These are phyloP conservation scores for Diachrysia chrysitis DNA, from an alignment of 2,888 invertebrate species.

Conservation along the genomic window DNA sequence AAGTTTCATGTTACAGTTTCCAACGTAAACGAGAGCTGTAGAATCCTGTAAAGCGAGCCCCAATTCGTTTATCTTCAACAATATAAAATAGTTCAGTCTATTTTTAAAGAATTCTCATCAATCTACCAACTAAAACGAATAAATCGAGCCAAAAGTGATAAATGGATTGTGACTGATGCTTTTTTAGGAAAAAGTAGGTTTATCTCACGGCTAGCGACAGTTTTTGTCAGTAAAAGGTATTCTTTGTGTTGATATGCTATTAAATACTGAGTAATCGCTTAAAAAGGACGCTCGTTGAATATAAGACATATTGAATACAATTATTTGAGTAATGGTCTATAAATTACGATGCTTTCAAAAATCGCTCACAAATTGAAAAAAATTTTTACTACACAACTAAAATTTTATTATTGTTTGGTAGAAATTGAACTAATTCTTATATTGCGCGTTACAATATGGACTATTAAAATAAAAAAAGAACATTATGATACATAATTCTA, in stretches of 20 bases:
- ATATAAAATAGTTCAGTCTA: constrained; percentile 32
- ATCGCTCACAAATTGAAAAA: background rate
- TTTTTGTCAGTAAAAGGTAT: constrained; percentile 37
- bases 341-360: too few relatives aligned
- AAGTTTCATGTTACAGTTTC: background rate
- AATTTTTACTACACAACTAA: background rate
- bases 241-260: constrained; percentile 21
- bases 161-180: constrained; percentile 41
- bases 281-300: constrained; percentile 18
- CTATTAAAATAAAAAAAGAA: too few relatives aligned
- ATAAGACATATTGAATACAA: constrained; percentile 31
- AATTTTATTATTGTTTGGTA: background rate
- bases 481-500: too few relatives aligned
- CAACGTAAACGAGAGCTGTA: background rate
- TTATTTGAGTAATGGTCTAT: background rate
- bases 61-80: constrained; percentile 29
- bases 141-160: constrained; percentile 44
- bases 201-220: constrained; percentile 29
- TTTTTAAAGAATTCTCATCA: constrained; percentile 40
- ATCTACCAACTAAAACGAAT: constrained; percentile 38
- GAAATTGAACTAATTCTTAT: too few relatives aligned
- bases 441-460: too few relatives aligned
- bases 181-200: constrained; percentile 34
- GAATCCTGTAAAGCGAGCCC: constrained; percentile 9
- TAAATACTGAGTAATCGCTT: constrained; percentile 39